Conservation (phyloP, 2,797 vertebrate genomes). For the Tinamus major region DNA sequence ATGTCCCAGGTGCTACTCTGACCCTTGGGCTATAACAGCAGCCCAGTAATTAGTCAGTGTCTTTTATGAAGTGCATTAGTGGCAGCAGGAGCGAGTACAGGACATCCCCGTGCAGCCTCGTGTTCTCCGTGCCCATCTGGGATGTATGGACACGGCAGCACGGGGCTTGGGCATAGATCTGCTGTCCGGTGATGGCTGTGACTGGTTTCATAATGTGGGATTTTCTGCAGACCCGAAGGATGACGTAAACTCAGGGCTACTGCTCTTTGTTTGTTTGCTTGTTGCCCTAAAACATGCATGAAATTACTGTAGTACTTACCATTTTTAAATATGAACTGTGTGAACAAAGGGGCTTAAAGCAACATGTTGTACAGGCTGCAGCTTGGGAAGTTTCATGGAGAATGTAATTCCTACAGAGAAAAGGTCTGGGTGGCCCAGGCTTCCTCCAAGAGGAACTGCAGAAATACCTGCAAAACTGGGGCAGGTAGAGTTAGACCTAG, state of each 20-base stretch:
- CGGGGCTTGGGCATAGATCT: neutral
- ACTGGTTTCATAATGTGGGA: neutral
- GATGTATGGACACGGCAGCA: neutral
- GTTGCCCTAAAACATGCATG: neutral
- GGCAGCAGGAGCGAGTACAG: neutral
- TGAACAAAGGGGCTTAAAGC: slow-evolving; percentile 81
- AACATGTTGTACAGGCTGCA: slow-evolving; percentile 59
- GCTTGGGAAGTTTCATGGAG: neutral
- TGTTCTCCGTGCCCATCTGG: neutral
- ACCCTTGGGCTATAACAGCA: slow-evolving; percentile 28
- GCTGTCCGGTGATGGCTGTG: neutral
- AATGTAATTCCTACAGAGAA: slow-evolving; percentile 79
- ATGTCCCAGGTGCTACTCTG: slow-evolving; percentile 25
- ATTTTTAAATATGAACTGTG: slow-evolving; percentile 72
- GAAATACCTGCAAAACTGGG: neutral
- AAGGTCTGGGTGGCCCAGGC: slow-evolving; percentile 84
- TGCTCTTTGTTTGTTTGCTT: neutral
- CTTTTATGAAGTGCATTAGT: slow-evolving; percentile 19
- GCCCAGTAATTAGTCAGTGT: slow-evolving; percentile 5
- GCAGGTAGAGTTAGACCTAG: neutral
- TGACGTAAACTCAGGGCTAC: neutral
- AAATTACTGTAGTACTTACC: neutral
- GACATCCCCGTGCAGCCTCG: neutral
- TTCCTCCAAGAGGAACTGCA: neutral
- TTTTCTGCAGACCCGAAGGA: slow-evolving; percentile 2